Evolutionary conservation across 1,140 invertebrate species (phyloP).

Genomic region (Parapsyche elsis): DNA sequence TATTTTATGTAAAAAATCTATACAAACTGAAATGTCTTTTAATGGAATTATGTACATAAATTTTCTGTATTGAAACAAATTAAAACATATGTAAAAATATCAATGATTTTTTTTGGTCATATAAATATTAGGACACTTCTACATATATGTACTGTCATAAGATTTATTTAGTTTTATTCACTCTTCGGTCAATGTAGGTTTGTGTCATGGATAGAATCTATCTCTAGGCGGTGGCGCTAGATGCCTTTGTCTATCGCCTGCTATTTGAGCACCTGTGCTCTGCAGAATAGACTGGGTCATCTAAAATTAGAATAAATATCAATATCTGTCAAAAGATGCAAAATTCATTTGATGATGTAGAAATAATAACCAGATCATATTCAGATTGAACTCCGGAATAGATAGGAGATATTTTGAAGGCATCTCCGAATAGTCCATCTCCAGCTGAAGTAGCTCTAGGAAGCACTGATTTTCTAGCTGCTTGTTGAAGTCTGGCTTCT

Average conservation of each 20-base stretch:
- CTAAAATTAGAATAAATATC: constrained; percentile 32
- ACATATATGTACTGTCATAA: neutral
- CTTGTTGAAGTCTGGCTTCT: constrained; percentile 52
- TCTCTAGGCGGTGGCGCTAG: constrained; percentile 44
- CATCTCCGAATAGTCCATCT: constrained; percentile 48
- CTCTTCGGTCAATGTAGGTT: neutral
- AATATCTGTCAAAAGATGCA: neutral
- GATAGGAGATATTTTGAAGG: constrained; percentile 53
- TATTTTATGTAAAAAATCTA: too few relatives aligned
- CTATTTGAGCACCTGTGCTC: constrained; percentile 21
- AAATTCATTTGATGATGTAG: neutral
- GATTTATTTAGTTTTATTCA: neutral
- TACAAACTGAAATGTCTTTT: too few relatives aligned
- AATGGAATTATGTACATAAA: too few relatives aligned
- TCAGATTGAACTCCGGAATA: constrained; percentile 45
- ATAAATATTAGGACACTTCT: too few relatives aligned
- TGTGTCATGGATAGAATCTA: constrained; percentile 46
- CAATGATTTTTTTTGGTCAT: too few relatives aligned
- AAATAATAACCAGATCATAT: constrained; percentile 48
- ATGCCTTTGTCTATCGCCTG: constrained; percentile 46
- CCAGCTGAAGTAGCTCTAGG: constrained; percentile 24
- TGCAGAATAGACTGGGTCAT: constrained; percentile 54
- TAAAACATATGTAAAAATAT: too few relatives aligned
- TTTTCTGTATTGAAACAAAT: too few relatives aligned
- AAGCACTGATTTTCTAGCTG: constrained; percentile 43